A percentile compares a stretch with the other conserved stretches of the same genome.
phyloP scores from a whole-genome alignment of 2,113 vertebrate species.

The Miniopterus natalensis region DNA sequence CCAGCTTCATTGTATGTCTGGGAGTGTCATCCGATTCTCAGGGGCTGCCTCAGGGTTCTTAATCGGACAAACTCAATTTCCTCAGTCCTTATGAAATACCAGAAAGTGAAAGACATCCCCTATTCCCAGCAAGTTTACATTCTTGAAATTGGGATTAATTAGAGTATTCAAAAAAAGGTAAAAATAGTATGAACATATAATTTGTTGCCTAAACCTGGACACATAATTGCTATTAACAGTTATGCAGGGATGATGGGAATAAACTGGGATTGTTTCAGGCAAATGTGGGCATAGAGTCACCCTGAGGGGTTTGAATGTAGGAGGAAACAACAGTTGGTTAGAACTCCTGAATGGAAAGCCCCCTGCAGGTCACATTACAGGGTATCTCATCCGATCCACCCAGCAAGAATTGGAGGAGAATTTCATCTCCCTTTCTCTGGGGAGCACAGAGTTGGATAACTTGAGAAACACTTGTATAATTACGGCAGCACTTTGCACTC shows the following conservation, averaged over 20 bases:
- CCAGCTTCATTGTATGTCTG: background rate
- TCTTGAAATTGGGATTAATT: slow-evolving; percentile 23
- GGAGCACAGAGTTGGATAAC: background rate
- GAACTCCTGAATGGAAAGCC: background rate
- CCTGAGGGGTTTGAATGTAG: background rate
- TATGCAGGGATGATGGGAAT: background rate
- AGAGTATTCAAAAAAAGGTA: background rate
- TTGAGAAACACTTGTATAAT: background rate
- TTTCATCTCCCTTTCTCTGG: background rate
- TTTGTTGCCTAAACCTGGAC: background rate
- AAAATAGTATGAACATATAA: background rate
- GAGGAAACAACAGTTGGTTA: background rate
- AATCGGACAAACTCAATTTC: background rate
- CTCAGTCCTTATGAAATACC: background rate
- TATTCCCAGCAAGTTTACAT: background rate
- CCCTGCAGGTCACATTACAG: background rate
- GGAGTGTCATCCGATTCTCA: background rate
- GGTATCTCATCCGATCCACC: background rate
- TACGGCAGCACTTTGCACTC: background rate
- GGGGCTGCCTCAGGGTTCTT: background rate
- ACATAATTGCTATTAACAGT: background rate
- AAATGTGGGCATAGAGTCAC: background rate
- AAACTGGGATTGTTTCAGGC: background rate
- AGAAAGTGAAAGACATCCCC: background rate
- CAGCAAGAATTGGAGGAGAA: background rate